Base-by-base conservation (phyloP, 2,113 vertebrate genomes). In the Catharus fuscescens region DNA sequence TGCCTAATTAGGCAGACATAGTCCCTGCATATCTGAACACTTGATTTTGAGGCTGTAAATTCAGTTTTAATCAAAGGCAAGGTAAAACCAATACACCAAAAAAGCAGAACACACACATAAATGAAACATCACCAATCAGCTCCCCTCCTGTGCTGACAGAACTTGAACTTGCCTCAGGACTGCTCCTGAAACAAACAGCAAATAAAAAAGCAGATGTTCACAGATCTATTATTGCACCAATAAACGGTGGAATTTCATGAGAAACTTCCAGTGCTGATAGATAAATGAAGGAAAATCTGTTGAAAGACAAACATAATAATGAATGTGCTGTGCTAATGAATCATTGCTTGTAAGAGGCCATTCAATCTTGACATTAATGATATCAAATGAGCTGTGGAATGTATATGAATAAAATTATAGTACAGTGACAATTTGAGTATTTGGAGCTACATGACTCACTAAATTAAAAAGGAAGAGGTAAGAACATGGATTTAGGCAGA, bases 301-400 rank as follows among this genome's bases (percentile, higher is more conserved):
- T 72, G 62, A 92, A 90, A 92, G 67, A 76, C 62, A 86, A 96
- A 83, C 80, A 80, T n/a, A 9, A 48, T 45, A 88, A 92, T 66
- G 64, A 80, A 80, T 70, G 56, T 34, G 60, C 42, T 62, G 23
- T 77, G 83, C 47, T 92, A 94, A 88, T 96, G 81, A 92, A 91
- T 95, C 89, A 92, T 2, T 66, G 64, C 56, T 70, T 94, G 56
- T 53, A 96, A 92, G 59, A 66, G 29, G 67, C 67, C 52, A 53
- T 69, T 93, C 67, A 88, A 2, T 88, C 66, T 57, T 91, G 67
- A 50, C 52, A 70, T 80, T 93, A 92, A 91, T 83, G 69, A 38
- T 73, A 84, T 62, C 77, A 91, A 96, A 95, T 91, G 89, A 93
- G 36, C 79, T 95, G 94, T 80, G 62, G 60, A 88, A 91, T 88